These are phyloP conservation scores for Coracopsis vasa DNA, from an alignment of 2,113 vertebrate species.

Conservation along the genomic window DNA sequence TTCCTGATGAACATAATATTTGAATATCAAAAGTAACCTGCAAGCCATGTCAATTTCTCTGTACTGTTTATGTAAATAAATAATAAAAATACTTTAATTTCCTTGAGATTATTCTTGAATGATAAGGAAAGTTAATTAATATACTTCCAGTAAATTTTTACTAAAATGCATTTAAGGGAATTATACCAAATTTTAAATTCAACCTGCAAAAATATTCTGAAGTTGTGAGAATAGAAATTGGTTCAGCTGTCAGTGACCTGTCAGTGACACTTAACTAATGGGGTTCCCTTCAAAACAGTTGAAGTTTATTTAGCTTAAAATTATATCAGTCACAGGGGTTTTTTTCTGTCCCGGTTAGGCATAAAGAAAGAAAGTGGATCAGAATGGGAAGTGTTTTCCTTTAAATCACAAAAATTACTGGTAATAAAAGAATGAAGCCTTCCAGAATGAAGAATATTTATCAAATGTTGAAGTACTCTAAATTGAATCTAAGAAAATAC, in stretches of 20 bases:
- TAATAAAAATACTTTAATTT: not conserved
- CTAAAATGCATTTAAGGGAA: not conserved
- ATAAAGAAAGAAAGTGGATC: slow-evolving; percentile 11
- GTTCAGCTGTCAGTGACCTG: not conserved
- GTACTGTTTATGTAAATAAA: not conserved
- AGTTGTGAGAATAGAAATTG: not conserved
- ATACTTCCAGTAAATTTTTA: not conserved
- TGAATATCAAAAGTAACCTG: not conserved
- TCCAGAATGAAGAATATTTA: not conserved
- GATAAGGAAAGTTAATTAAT: not conserved
- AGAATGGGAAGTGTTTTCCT: not conserved
- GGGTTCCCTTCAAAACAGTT: not conserved
- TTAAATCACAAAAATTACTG: not conserved
- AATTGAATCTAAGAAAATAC: not conserved
- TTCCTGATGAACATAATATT: not conserved
- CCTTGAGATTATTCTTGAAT: not conserved
- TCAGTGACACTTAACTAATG: not conserved
- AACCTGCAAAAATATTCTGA: not conserved
- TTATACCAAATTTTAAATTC: not conserved
- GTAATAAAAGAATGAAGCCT: not conserved
- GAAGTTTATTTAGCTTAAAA: slow-evolving; percentile 29
- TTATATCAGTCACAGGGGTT: not conserved
- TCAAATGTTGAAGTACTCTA: not conserved
- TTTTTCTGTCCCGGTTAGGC: not conserved
- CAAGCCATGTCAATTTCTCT: not conserved